Conservation (phyloP, 2,797 vertebrate genomes). For the Dendrocincla fuliginosa region DNA sequence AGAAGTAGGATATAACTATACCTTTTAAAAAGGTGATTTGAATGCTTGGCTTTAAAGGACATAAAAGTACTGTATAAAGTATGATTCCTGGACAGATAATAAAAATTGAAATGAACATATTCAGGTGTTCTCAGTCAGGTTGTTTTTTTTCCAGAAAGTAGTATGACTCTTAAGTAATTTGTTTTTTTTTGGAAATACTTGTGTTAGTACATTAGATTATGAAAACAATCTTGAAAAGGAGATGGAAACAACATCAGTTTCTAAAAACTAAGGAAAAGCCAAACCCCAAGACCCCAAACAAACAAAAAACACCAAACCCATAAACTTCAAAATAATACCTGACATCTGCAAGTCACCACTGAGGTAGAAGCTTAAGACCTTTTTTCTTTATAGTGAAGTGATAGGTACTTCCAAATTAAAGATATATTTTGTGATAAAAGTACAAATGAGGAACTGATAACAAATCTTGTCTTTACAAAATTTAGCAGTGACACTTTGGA, state of each 20-base stretch:
- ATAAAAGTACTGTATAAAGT: neutral
- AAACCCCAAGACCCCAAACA: too few relatives aligned
- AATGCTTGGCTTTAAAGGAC: neutral
- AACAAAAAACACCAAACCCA: neutral
- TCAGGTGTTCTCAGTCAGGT: neutral
- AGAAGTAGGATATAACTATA: neutral
- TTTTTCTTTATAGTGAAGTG: neutral
- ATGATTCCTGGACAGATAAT: neutral
- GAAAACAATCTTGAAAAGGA: neutral
- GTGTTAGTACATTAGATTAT: neutral
- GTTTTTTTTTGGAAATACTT: neutral
- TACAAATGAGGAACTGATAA: neutral
- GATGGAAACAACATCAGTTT: neutral
- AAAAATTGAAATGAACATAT: neutral
- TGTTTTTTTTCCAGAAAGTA: neutral
- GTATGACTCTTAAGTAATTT: neutral
- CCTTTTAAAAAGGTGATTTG: neutral
- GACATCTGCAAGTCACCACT: neutral
- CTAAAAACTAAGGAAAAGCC: neutral
- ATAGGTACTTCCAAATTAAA: neutral
- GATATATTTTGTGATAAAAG: neutral
- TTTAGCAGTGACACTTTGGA: neutral
- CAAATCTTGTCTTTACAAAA: neutral
- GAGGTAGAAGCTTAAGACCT: neutral
- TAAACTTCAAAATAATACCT: neutral